These are phyloP conservation scores for Polypedilum vanderplanki DNA, from an alignment of 1,140 invertebrate species.

Conservation along the genomic window DNA sequence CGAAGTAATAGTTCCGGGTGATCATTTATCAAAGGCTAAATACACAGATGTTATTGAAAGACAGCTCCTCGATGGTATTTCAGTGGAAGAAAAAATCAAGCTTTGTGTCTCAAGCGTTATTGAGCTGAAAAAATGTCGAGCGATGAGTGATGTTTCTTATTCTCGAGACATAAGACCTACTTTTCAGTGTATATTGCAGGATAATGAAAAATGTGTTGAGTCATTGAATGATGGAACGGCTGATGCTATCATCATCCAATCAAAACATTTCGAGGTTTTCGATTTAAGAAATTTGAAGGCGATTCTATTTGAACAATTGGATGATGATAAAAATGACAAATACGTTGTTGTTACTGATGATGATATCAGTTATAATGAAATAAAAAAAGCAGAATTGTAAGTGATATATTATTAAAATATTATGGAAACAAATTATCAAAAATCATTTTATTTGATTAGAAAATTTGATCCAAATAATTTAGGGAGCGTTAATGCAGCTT, in stretches of 20 bases:
- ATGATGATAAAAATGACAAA: slow-evolving; percentile 35
- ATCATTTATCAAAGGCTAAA: slow-evolving; percentile 62
- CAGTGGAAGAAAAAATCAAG: background rate
- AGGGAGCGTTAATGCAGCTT: slow-evolving; percentile 35
- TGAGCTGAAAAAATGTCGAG: slow-evolving; percentile 59
- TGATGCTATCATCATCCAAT: slow-evolving; percentile 34
- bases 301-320: slow-evolving; percentile 37
- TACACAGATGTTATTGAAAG: slow-evolving; percentile 73
- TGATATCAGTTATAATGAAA: slow-evolving; percentile 33
- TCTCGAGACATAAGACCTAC: slow-evolving; percentile 64
- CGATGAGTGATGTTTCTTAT: slow-evolving; percentile 58
- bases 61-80: slow-evolving; percentile 32
- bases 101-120: slow-evolving; percentile 54
- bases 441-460: slow-evolving; percentile 32
- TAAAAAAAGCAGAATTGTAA: slow-evolving; percentile 38
- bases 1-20: slow-evolving; percentile 52
- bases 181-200: slow-evolving; percentile 56
- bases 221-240: slow-evolving; percentile 45
- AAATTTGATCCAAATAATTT: slow-evolving; percentile 36
- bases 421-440: too few relatives aligned
- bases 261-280: slow-evolving; percentile 34
- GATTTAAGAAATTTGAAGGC: slow-evolving; percentile 35
- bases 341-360: slow-evolving; percentile 39
- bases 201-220: slow-evolving; percentile 57
- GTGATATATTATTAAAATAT: slow-evolving; percentile 31